phyloP scores from a whole-genome alignment of 2,797 vertebrate genomes.

The Darevskia nairensis region DNA sequence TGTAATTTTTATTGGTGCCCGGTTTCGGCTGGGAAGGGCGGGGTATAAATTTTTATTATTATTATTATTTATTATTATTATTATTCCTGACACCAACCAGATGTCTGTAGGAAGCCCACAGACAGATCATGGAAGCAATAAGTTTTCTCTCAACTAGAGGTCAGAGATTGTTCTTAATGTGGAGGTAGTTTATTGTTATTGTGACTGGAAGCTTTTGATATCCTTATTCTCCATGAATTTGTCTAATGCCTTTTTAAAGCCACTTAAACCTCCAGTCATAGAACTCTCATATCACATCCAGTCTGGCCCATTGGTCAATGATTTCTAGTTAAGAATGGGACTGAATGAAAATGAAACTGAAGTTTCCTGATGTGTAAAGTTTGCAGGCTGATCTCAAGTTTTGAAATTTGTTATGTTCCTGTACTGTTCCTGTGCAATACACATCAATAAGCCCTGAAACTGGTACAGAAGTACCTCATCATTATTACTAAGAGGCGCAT shows the following conservation, averaged over 20 bases:
- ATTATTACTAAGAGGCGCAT: conserved; percentile 41
- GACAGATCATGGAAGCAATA: neutral
- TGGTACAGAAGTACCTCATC: conserved; percentile 36
- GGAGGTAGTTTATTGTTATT: neutral
- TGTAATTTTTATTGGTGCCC: too few relatives aligned
- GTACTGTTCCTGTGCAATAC: conserved; percentile 3
- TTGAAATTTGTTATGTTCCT: conserved; percentile 21
- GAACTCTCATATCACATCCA: neutral
- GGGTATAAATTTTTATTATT: too few relatives aligned
- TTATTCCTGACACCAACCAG: too few relatives aligned
- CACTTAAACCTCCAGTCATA: neutral
- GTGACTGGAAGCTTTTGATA: neutral
- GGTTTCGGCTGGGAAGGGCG: too few relatives aligned
- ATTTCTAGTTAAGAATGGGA: neutral
- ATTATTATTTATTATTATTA: too few relatives aligned
- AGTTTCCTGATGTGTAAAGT: conserved; percentile 7
- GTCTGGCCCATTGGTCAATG: neutral
- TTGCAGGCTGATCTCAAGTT: conserved; percentile 26
- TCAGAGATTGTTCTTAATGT: neutral
- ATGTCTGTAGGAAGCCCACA: neutral
- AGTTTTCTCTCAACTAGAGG: neutral
- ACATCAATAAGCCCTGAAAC: conserved; percentile 28
- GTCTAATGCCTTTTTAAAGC: neutral
- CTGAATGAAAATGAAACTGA: neutral
- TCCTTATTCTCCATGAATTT: neutral